These are phyloP conservation scores for Sporophila hypoxantha DNA, from an alignment of 2,113 vertebrate genomes.

Conservation along the genomic window DNA sequence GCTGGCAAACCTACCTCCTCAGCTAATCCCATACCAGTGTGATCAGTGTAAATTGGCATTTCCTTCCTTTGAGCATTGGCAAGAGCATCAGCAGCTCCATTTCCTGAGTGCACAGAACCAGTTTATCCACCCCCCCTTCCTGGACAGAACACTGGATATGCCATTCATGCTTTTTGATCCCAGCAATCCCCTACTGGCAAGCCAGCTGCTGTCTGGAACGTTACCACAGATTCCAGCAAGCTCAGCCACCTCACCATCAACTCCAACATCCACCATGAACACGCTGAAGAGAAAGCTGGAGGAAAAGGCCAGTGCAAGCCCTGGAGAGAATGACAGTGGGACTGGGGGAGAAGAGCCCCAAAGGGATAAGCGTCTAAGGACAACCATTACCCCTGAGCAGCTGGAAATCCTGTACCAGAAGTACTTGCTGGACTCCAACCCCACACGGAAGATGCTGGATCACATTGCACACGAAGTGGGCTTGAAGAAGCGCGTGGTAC, in stretches of 20 bases:
- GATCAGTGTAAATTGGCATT: slow-evolving; percentile 98
- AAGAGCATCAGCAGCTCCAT: slow-evolving; percentile 98
- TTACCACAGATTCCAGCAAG: slow-evolving; percentile 91
- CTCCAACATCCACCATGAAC: slow-evolving; percentile 93
- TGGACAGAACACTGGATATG: slow-evolving; percentile 94
- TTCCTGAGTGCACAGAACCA: slow-evolving; percentile 96
- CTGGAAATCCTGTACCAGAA: slow-evolving; percentile 97
- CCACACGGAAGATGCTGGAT: slow-evolving; percentile 97
- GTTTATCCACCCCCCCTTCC: slow-evolving; percentile 95
- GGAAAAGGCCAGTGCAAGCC: slow-evolving; percentile 93
- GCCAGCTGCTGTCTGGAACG: slow-evolving; percentile 90
- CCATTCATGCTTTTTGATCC: slow-evolving; percentile 98
- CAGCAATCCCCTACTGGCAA: slow-evolving; percentile 90
- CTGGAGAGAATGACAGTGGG: slow-evolving; percentile 93
- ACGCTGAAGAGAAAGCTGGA: slow-evolving; percentile 96
- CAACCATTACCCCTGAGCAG: slow-evolving; percentile 98
- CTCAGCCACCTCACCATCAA: slow-evolving; percentile 92
- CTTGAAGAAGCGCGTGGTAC: slow-evolving; percentile 97
- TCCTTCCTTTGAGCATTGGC: slow-evolving; percentile 97
- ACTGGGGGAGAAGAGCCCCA: slow-evolving; percentile 95
- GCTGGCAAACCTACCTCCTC: slow-evolving; percentile 83
- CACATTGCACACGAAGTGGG: slow-evolving; percentile 98
- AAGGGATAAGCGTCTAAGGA: slow-evolving; percentile 93
- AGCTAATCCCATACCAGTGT: slow-evolving; percentile 95
- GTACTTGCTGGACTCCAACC: slow-evolving; percentile 95